phyloP scores from a whole-genome alignment of 2,888 invertebrate species.

The Hetaerina titia region DNA sequence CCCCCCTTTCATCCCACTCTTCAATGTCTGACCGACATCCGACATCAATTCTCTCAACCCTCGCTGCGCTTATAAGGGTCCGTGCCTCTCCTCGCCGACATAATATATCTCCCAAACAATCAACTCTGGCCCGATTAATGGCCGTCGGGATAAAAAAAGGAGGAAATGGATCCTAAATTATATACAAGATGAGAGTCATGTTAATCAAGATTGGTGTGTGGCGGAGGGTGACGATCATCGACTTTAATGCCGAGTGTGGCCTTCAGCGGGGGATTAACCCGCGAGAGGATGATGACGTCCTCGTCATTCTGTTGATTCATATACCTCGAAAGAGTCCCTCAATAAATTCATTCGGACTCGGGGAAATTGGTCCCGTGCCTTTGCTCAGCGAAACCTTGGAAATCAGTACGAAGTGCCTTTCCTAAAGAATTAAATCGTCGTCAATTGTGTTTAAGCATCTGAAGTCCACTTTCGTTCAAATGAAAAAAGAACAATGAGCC shows the following conservation, averaged over 20 bases:
- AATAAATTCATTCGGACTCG: not conserved
- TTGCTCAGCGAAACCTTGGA: too few species aligned
- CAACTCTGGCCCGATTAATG: conserved; percentile 21
- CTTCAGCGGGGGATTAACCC: not conserved
- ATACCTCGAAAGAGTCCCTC: not conserved
- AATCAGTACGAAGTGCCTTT: too few species aligned
- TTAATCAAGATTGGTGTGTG: conserved; percentile 28
- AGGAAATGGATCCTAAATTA: conserved; percentile 26
- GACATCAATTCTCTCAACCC: not conserved
- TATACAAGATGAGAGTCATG: conserved; percentile 16
- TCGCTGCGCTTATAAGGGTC: not conserved
- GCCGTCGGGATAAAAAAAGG: not conserved
- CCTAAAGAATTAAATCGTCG: too few species aligned
- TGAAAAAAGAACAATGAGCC: too few species aligned
- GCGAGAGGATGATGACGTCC: not conserved
- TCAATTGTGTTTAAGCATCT: too few species aligned
- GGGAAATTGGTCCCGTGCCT: too few species aligned
- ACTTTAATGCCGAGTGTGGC: not conserved
- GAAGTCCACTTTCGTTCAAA: too few species aligned
- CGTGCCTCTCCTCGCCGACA: not conserved
- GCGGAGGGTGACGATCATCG: not conserved
- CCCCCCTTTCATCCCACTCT: not conserved
- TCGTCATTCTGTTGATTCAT: not conserved
- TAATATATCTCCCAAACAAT: conserved; percentile 39
- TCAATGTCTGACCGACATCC: conserved; percentile 20